Evolutionary conservation across 2,888 invertebrate genomes (phyloP).

Genomic region (Rhagonycha fulva): DNA sequence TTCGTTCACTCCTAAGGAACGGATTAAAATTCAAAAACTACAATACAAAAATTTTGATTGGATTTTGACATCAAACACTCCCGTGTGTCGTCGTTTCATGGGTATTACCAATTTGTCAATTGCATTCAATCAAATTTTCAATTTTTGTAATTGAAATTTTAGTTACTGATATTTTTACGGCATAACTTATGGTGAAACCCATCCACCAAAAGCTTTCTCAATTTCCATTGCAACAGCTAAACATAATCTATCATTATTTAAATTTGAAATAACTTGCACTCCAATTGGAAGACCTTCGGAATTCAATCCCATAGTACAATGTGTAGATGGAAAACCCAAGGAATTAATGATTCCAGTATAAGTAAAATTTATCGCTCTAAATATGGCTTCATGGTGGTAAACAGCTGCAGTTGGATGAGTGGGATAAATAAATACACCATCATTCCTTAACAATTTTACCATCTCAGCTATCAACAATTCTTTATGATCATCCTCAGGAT

Average conservation of each 20-base stretch:
- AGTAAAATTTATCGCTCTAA: constrained; percentile 80
- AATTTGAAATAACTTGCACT: constrained; percentile 81
- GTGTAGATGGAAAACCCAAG: constrained; percentile 84
- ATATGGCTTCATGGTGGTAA: constrained; percentile 83
- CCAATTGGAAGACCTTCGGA: constrained; percentile 85
- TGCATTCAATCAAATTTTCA: too few species aligned
- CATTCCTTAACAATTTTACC: constrained; percentile 74
- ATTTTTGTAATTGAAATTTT: too few species aligned
- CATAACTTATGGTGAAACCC: constrained; percentile 59
- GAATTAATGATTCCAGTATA: constrained; percentile 89
- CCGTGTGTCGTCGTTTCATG: too few species aligned
- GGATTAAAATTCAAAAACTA: too few species aligned
- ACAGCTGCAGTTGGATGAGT: constrained; percentile 89
- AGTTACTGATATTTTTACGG: too few species aligned
- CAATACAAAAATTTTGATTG: too few species aligned
- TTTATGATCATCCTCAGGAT: constrained; percentile 63
- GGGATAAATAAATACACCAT: constrained; percentile 88
- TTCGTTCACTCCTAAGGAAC: too few species aligned
- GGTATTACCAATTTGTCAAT: too few species aligned
- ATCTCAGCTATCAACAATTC: constrained; percentile 67
- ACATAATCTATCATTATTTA: constrained; percentile 82
- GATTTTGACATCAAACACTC: too few species aligned
- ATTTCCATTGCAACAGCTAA: constrained; percentile 87
- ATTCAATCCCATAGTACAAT: constrained; percentile 83
- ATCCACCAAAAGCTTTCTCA: constrained; percentile 88